Base-by-base conservation (phyloP, 2,113 vertebrate species). In the Xiphophorus couchianus region DNA sequence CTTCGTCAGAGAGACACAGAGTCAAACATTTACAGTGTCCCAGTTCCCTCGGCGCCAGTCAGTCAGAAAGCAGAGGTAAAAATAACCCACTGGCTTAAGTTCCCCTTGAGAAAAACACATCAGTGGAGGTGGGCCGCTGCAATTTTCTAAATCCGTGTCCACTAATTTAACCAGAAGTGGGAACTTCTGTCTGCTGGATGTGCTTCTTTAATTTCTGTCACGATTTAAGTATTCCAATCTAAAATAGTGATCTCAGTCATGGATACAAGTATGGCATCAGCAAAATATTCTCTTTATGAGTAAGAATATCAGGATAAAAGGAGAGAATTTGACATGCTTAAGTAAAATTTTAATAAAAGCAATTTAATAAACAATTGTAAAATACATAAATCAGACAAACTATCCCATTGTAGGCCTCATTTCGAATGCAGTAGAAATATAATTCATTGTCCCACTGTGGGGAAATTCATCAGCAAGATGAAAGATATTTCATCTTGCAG, bases 61-160 rank as follows among this genome's bases (percentile, higher is more conserved):
- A 84, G 89, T 81, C 84, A 92, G 83, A 82, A 84, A 89, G 84
- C 84, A 74, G 81, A 77, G 75, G 87, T 92, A 92, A 88, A 91
- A 91, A 93, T 92, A 92, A 88, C 83, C 73, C 61, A 44, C 71
- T 73, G 84, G 88, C 85, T 87, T 84, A 90, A 88, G 83, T 88
- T 89, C 83, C 82, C 88, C 80, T 51, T 37, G 78, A 86, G 84
- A 84, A 69, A 80, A 83, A 66, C 72, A 62, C 73, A 83, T 19
- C 71, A 73, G 33, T 62, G 61, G 33, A 51, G 61, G 64, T 73
- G 73, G 74, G 84, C 66, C 60, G 75, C 37, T 28, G 61, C 1
- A n/a, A 67, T 44, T 60, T 58, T 78, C 65, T 82, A 39, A 80
- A 76, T 15, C 68, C 48, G 30, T 72, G 63, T 74, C 62, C 37